These are phyloP conservation scores for Vultur gryphus DNA, from an alignment of 2,797 vertebrate genomes.

Conservation along the genomic window DNA sequence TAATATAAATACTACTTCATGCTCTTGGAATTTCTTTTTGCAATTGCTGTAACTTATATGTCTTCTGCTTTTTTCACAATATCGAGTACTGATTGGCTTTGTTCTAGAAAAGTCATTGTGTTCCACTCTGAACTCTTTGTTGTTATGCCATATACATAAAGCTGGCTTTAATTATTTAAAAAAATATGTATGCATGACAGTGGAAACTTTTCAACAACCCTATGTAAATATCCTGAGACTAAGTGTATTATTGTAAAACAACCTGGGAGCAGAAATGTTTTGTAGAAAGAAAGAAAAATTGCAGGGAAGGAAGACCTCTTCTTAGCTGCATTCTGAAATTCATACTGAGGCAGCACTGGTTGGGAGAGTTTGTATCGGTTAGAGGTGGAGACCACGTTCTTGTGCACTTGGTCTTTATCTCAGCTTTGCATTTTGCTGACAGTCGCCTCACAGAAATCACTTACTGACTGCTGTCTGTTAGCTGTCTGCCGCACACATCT, in stretches of 20 bases:
- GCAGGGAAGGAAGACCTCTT: not conserved
- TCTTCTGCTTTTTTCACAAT: not conserved
- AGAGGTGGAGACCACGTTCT: accelerated
- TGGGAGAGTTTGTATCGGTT: not conserved
- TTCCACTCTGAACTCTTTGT: not conserved
- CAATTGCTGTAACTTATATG: not conserved
- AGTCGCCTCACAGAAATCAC: not conserved
- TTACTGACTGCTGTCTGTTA: not conserved
- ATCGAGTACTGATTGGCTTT: not conserved
- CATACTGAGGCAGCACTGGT: accelerated
- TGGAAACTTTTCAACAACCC: not conserved
- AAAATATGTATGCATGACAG: not conserved
- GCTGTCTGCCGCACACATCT: not conserved
- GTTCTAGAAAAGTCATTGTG: not conserved
- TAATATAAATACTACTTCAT: not conserved
- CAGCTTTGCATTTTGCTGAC: not conserved
- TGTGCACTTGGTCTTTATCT: not conserved
- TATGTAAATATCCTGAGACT: not conserved
- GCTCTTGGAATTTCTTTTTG: not conserved
- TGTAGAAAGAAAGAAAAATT: not conserved
- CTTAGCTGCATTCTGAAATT: not conserved
- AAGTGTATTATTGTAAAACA: not conserved
- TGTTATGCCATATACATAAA: not conserved
- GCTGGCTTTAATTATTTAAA: not conserved
- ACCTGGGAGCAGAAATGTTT: not conserved